Percentiles rank a stretch among this genome's conserved stretches.
These are phyloP conservation scores for Nymphalis c-album DNA, from an alignment of 2,888 invertebrate species.

Conservation along the genomic window DNA sequence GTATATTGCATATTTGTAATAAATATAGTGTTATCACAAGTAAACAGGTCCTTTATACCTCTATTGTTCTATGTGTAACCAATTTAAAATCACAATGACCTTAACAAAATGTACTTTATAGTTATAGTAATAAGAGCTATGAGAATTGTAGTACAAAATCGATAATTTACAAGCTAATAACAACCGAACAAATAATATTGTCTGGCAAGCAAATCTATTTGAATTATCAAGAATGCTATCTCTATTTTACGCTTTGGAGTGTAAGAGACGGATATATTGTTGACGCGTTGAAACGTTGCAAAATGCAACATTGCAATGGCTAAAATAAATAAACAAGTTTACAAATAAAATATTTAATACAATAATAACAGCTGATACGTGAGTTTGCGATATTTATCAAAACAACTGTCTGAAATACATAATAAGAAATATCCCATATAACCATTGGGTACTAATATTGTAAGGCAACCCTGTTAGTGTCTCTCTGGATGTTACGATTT, in stretches of 20 bases:
- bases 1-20: not conserved
- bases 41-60: not conserved
- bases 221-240: not conserved
- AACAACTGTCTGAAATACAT: too few species aligned
- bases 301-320: too few species aligned
- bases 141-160: not conserved
- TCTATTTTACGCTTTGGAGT: not conserved
- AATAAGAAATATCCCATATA: too few species aligned
- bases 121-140: not conserved
- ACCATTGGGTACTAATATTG: too few species aligned
- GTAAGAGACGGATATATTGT: too few species aligned
- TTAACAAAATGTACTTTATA: not conserved
- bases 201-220: not conserved
- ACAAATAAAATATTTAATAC: too few species aligned
- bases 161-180: conserved; percentile 10
- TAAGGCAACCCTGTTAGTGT: too few species aligned
- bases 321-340: too few species aligned
- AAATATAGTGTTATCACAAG: not conserved
- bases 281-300: too few species aligned
- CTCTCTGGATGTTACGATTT: too few species aligned
- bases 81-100: not conserved
- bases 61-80: not conserved
- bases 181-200: conserved; percentile 1
- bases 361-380: too few species aligned
- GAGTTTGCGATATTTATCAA: too few species aligned